Evolutionary conservation across 2,888 invertebrate genomes (phyloP), one percentile per base, ranked within the genome.

Genomic region (Phortica magna): DNA sequence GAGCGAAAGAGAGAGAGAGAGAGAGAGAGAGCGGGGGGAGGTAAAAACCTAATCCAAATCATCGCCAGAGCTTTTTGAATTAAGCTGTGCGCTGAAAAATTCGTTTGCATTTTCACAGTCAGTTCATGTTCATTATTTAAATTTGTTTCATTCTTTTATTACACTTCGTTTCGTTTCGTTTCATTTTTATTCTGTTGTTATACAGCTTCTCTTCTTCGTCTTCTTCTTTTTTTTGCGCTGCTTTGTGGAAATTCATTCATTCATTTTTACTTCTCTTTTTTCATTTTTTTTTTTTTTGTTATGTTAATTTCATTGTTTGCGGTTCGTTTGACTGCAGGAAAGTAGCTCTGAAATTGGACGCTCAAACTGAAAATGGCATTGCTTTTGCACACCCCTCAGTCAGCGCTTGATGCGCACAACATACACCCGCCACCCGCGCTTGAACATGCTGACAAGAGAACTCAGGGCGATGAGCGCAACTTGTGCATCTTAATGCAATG

Each of bases 261-360:
- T 61, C 61, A 17, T 61, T 61, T 55, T 17, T 55, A 17, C 17
- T 61, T 7, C 22, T 9, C 22, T 19, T 22, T 19, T 12, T 61
- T 61, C 22, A 22, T 14, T 48, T 0, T 14, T 48, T 48, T 48
- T 12, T 48, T 48, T 48, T 48, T 48, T 14, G 10, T 48, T 31
- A 31, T 31, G 31, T 61, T 22, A 61, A 61, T 61, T 61, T 61
- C 31, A 61, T 22, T 61, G 61, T 61, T 61, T 59, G 17, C 19
- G 17, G 59, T 17, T 59, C 59, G 22, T 59, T 59, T 59, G 59
- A 59, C 61, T 48, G 48, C 48, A 14, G 48, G 48, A 48, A 48
- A 48, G 48, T 48, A 48, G 48, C 48, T 48, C 48, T 48, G 48
- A 48, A 48, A 48, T 48, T 48, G 48, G 48, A 31, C 48, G 48